Conservation (phyloP, 2,113 vertebrate species). For the Xiphorhynchus elegans region DNA sequence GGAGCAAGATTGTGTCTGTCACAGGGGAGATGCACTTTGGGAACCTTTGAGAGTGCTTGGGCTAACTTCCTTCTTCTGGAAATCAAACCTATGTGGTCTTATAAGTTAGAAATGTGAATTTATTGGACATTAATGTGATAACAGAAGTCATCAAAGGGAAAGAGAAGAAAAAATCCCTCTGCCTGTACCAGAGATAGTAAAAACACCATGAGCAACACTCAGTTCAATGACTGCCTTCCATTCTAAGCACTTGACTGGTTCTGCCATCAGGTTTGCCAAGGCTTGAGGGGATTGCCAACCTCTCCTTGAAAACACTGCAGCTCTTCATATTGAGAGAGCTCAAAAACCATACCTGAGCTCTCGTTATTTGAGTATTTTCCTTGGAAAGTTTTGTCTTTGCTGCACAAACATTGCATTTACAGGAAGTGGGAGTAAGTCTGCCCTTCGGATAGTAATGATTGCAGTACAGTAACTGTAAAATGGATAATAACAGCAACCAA, state of each 20-base stretch:
- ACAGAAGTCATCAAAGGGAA: neutral
- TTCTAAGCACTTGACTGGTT: neutral
- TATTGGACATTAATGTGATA: neutral
- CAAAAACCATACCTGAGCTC: slow-evolving; percentile 16
- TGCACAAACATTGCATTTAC: neutral
- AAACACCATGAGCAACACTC: neutral
- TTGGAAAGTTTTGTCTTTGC: neutral
- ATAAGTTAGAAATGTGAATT: neutral
- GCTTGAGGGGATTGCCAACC: neutral
- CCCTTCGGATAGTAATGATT: neutral
- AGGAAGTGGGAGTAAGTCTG: neutral
- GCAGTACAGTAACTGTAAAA: slow-evolving; percentile 18
- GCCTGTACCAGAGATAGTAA: neutral
- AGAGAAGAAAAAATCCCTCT: neutral
- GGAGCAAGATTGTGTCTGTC: neutral
- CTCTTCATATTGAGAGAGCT: neutral
- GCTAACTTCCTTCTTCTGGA: neutral
- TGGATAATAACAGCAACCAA: slow-evolving; percentile 14
- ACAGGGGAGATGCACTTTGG: neutral
- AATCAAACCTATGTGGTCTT: neutral
- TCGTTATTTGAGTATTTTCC: neutral
- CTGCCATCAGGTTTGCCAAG: neutral
- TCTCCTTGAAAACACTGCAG: neutral
- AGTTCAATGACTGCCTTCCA: neutral
- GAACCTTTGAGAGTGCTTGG: neutral